A percentile compares a stretch with the other conserved stretches of the same genome.
These are phyloP conservation scores for Enteromius unitaeniatus DNA, from an alignment of 2,797 vertebrate genomes.

Conservation along the genomic window DNA sequence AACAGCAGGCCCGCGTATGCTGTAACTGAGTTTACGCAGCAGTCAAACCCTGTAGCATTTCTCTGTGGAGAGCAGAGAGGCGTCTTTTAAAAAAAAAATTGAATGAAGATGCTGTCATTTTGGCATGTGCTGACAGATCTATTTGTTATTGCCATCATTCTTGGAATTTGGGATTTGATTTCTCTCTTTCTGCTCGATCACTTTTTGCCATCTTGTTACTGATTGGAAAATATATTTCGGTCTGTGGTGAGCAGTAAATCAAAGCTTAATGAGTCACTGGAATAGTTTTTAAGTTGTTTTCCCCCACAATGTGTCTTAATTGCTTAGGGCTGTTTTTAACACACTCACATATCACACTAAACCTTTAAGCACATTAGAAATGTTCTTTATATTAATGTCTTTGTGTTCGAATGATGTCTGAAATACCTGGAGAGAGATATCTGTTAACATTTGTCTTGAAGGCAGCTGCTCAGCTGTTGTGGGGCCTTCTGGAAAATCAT, in stretches of 20 bases:
- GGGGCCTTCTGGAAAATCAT: too few relatives aligned
- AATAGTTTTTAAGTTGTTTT: neutral
- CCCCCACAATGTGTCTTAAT: neutral
- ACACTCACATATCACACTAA: neutral
- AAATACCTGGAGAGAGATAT: neutral
- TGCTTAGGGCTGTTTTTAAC: neutral
- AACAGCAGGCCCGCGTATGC: conserved; percentile 34
- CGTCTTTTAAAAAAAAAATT: neutral
- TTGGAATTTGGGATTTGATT: conserved; percentile 3
- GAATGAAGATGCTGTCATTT: neutral
- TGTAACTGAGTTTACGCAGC: neutral
- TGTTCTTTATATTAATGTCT: conserved; percentile 4
- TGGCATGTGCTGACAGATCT: conserved; percentile 17
- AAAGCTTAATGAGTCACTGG: neutral
- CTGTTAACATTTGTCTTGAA: neutral
- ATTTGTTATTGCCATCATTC: conserved; percentile 7
- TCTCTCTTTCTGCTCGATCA: neutral
- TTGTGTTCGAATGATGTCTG: neutral
- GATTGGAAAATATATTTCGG: conserved; percentile 16
- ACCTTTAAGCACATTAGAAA: neutral
- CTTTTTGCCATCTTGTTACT: neutral
- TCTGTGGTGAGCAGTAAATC: conserved; percentile 3
- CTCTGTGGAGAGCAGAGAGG: neutral
- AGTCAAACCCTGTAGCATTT: conserved; percentile 1
- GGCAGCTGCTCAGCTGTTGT: neutral